These are phyloP conservation scores for Forbesichthys agassizii DNA, from an alignment of 2,113 vertebrate species.

Conservation along the genomic window DNA sequence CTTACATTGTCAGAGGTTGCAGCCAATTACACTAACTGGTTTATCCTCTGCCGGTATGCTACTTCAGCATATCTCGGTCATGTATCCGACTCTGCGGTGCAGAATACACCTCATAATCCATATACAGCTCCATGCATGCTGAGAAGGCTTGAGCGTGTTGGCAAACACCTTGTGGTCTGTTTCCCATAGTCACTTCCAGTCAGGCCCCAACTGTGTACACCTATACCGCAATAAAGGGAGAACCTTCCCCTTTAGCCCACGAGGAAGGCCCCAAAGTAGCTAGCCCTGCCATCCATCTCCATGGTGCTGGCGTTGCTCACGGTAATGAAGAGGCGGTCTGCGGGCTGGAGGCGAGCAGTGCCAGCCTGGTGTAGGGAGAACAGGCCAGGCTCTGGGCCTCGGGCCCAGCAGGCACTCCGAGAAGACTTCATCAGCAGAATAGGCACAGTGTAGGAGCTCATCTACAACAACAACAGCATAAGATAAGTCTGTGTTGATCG, in stretches of 20 bases:
- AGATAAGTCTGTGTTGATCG: no score
- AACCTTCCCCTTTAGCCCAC: conserved; percentile 68
- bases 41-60: not conserved
- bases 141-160: conserved; percentile 5
- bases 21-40: conserved; percentile 11
- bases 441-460: conserved; percentile 83
- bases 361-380: conserved; percentile 93
- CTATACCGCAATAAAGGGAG: not conserved
- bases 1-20: conserved; percentile 1
- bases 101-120: not conserved
- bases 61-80: conserved; percentile 5
- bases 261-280: conserved; percentile 89
- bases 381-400: conserved; percentile 83
- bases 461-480: conserved; percentile 39
- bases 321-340: conserved; percentile 87
- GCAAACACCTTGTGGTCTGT: conserved; percentile 12
- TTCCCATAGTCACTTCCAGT: conserved; percentile 8
- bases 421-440: conserved; percentile 91
- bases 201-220: conserved; percentile 1
- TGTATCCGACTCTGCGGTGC: not conserved
- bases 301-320: conserved; percentile 83
- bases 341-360: conserved; percentile 81
- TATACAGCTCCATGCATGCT: conserved; percentile 3
- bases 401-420: conserved; percentile 88
- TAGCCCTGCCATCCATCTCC: conserved; percentile 88